Evolutionary conservation across 2,888 invertebrate genomes (phyloP), one percentile per base, ranked within the genome.

Genomic region (Aporophyla lueneburgensis): DNA sequence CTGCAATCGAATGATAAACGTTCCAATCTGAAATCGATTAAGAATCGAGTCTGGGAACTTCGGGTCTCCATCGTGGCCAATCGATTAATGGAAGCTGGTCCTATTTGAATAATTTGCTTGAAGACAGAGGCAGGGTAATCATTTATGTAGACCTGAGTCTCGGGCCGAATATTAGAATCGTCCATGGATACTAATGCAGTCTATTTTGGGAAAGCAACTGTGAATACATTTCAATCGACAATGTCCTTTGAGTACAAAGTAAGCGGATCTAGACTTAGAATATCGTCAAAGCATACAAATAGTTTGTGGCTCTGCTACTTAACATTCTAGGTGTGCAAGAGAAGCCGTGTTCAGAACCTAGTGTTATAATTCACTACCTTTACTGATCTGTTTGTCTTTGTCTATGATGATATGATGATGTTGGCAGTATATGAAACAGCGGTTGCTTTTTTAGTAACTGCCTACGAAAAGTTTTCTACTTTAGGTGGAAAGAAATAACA

Each of bases 71-170:
- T 16, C 63, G 62, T 40, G 40, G n/a, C 16, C 27, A 70, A 86
- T 75, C 83, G 83, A 79, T 87, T 71, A 79, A 71, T 75, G 61
- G 63, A 75, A 72, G 71, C 53, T 51, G 33, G 27, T 61, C 12
- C 72, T 71, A 75, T 84, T 77, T 84, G 78, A 85, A 86, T 85
- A 86, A 85, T 86, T 86, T 84, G 67, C 70, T 70, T 19, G 27
- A 56, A 73, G 62, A 71, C 54, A 62, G 69, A 67, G 46, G 49
- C 54, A n/a, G 5, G 49, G 56, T 56, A 58, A 80, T 85, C 65
- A 85, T 80, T 85, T 85, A 84, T 77, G 86, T 76, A 84, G 69
- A 74, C 66, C 24, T 40, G 19, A 40, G 40, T 65, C 70, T 80
- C 16, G 67, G 46, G 67, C 21, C 58, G 62, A 72, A 85, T 82